Evolutionary conservation across 2,797 vertebrate species (phyloP), one percentile per base, ranked within the genome.

Genomic region (Morelia viridis): DNA sequence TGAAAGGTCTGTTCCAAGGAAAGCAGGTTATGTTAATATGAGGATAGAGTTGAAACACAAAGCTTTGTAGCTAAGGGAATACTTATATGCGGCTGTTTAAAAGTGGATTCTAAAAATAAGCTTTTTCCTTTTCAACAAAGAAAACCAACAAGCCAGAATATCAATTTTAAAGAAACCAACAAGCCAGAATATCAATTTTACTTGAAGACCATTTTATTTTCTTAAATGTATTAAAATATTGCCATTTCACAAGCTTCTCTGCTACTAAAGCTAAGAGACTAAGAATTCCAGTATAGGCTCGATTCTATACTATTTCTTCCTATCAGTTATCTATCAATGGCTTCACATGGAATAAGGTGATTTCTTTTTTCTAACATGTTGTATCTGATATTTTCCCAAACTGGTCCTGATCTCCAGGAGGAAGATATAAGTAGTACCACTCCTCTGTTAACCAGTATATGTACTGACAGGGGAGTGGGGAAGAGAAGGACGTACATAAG

Each of bases 121-220:
- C 13, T 7, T 6, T 64, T 2, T 0, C 26, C 76, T 93, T 93
- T 50, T 60, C 41, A 58, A 91, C 76, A 68, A 35, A 35, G 2
- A 2, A 35, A 35, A 35, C 35, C 35, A 35, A 35, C 35, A n/a
- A n/a, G n/a, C n/a, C n/a, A n/a, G n/a, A n/a, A n/a, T n/a, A n/a
- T n/a, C n/a, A n/a, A n/a, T n/a, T 35, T 35, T 89, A 92, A 94
- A 93, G 26, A 71, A 35, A 19, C 28, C 80, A 56, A 88, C 57
- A 62, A 88, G 57, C 89, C 71, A 35, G 26, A 91, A 60, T 26
- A 17, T 46, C 92, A 88, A 94, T 93, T 95, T 95, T 92, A 93
- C 71, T 84, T 65, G 26, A 93, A 95, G 5, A 1, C 94, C 6
- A 60, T 94, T 96, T 95, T 95, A 91, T 91, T 96, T 96, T 93